Percentiles rank a stretch among this genome's conserved stretches.
Evolutionary conservation across 2,797 vertebrate genomes (phyloP).

Genomic region (Xyrichtys novacula): DNA sequence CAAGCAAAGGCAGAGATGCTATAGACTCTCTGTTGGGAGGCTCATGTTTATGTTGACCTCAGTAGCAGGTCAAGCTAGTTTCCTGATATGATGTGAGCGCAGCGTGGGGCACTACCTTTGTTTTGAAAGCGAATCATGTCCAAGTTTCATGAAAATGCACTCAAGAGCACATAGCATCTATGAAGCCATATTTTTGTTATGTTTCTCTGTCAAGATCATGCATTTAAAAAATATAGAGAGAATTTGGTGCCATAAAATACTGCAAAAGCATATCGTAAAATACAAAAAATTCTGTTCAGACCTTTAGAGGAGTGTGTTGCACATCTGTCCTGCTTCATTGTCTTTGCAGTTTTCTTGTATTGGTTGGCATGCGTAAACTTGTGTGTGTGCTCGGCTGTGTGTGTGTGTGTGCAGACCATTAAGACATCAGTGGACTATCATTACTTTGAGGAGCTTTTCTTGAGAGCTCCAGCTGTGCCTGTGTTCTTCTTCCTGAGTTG

Average conservation of each 20-base stretch:
- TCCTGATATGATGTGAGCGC: constrained; percentile 15
- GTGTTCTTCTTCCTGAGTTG: constrained; percentile 61
- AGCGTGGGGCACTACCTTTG: constrained; percentile 11
- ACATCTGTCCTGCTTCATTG: background rate
- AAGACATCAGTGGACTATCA: constrained; percentile 61
- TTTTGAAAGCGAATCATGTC: constrained; percentile 25
- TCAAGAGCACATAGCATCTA: background rate
- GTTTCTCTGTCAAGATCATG: background rate
- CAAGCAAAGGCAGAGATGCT: background rate
- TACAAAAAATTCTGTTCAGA: background rate
- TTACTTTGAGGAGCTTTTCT: constrained; percentile 68
- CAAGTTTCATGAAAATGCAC: background rate
- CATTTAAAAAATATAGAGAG: too few species aligned
- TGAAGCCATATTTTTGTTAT: background rate
- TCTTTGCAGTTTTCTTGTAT: background rate
- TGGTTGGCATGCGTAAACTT: background rate
- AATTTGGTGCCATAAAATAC: background rate
- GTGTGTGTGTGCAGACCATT: constrained; percentile 34
- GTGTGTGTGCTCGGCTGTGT: background rate
- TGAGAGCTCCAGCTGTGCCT: constrained; percentile 71
- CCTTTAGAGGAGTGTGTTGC: background rate
- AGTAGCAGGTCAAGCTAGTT: constrained; percentile 4
- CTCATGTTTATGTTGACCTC: constrained; percentile 22
- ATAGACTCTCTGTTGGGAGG: background rate
- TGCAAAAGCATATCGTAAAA: background rate